phyloP scores from a whole-genome alignment of 2,113 vertebrate species.

The Hyla sarda region DNA sequence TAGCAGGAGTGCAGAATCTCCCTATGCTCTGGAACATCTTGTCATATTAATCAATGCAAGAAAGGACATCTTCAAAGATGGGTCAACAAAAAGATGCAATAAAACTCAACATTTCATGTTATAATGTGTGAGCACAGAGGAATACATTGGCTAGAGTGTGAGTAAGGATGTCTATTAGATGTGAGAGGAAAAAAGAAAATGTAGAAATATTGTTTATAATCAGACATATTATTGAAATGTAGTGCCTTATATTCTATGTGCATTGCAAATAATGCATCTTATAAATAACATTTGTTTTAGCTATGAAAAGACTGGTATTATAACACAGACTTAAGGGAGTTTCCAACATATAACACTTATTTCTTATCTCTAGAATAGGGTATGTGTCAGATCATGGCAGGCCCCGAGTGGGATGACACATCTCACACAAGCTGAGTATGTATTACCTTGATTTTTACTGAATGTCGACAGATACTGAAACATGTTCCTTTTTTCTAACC shows the following conservation, averaged over 20 bases:
- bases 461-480: no score
- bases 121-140: slow-evolving; percentile 38
- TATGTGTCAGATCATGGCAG: no score
- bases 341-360: no score
- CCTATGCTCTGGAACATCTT: slow-evolving; percentile 40
- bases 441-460: no score
- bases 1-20: slow-evolving; percentile 21
- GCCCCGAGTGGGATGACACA: no score
- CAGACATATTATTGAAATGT: neutral
- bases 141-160: neutral
- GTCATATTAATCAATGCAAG: slow-evolving; percentile 50
- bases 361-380: no score
- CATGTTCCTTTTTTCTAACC: no score
- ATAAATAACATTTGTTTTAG: neutral
- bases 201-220: neutral
- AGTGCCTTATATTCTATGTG: neutral
- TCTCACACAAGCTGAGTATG: no score
- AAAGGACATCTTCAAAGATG: slow-evolving; percentile 7
- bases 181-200: neutral
- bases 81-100: slow-evolving; percentile 18
- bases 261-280: neutral
- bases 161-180: neutral
- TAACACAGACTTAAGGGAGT: no score
- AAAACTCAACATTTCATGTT: slow-evolving; percentile 12
- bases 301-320: no score